Evolutionary conservation across 1,140 invertebrate species (phyloP), one percentile per base, ranked within the genome.

Genomic region (Ectropis grisescens): DNA sequence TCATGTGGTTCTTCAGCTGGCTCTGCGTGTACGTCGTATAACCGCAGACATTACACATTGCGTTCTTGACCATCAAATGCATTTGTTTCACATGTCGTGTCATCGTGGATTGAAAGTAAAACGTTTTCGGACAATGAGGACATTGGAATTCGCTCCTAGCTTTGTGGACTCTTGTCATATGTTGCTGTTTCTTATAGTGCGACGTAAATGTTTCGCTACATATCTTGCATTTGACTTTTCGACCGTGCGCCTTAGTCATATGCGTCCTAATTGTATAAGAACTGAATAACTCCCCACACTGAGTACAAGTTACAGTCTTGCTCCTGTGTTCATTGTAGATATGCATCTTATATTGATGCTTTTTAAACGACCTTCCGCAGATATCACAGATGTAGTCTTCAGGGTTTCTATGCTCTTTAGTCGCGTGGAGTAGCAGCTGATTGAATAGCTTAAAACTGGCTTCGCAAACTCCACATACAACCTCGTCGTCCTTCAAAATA

Each of bases 11-110:
- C 6, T 88, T 82, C 16, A 93, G 60, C 52, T 90, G 88, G 41
- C 90, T 88, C 42, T 90, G 89, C 1, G 88, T 83, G 45, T 89
- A 90, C 38, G 91, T 92, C 1, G 87, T 82, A 57, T 90, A 91
- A 5, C 85, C 81, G 59, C 91, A 92, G 0, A 83, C 79, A 0
- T 11, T 19, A 15, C 59, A 64, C 11, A 47, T 33, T 0, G 27
- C 37, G 8, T 59, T 54, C 9, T 41, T 48, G 26, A 57, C 56
- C 27, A 45, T 16, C 26, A 58, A 26, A 41, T 64, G 59, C 1
- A 29, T 46, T 14, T 50, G 32, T 11, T 42, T 29, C 6, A 54
- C 26, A 14, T 64, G 59, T 3, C 38, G 36, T n/a, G 40, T 27
- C 47, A 59, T 47, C 1, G 40, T 37, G n/a, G 43, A 45, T 13